Evolutionary conservation across 2,888 invertebrate species (phyloP).

Genomic region (Acheta domesticus): DNA sequence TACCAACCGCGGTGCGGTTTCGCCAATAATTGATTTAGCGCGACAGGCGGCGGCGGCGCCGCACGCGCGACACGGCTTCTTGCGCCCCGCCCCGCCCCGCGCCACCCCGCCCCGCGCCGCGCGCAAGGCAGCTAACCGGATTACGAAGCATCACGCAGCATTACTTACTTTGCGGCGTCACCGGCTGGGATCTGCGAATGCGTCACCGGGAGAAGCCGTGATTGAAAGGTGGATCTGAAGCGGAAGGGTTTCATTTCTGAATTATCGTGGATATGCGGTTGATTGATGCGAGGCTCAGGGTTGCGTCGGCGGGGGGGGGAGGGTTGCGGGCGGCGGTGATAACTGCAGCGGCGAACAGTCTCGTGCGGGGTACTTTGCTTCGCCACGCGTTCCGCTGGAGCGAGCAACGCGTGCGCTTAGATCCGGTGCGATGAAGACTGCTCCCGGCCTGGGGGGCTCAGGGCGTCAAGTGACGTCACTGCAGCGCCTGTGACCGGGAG

Average conservation of each 20-base stretch:
- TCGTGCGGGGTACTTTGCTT: no score
- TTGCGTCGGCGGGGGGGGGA: not conserved
- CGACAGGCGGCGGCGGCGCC: not conserved
- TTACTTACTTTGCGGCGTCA: not conserved
- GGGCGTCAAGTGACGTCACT: no score
- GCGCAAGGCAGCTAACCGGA: not conserved
- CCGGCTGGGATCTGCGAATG: not conserved
- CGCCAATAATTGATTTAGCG: constrained; percentile 18
- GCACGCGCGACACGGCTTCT: not conserved
- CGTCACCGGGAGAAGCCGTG: not conserved
- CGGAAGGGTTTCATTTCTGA: constrained; percentile 19
- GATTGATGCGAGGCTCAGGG: not conserved
- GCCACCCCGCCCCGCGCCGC: no score
- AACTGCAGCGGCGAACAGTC: no score
- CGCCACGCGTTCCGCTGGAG: no score
- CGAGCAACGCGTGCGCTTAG: no score
- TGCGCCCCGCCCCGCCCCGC: not conserved
- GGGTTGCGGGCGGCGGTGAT: no score
- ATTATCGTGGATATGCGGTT: not conserved
- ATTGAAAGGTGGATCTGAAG: not conserved
- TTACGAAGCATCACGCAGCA: not conserved
- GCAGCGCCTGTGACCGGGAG: no score
- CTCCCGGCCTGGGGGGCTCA: no score
- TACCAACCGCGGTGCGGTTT: not conserved
- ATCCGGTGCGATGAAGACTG: no score